A percentile compares a stretch with the other conserved stretches of the same genome.
Conservation (phyloP, 30 jellyfish, hydroid and myxozoan species). For the Aurelia sp. region DNA sequence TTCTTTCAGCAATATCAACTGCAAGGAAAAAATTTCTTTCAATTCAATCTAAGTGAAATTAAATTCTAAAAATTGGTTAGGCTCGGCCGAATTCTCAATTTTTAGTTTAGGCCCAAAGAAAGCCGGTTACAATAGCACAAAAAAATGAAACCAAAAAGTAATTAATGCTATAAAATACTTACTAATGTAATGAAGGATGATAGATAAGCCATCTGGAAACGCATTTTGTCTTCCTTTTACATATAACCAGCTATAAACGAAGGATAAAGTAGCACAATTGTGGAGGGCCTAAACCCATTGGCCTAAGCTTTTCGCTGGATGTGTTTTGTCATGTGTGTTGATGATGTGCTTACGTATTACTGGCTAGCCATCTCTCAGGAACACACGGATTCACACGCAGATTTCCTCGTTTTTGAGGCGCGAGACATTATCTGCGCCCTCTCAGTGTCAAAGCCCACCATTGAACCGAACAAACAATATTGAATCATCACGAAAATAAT, state of each 20-base stretch:
- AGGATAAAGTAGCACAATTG: not conserved
- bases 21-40: not conserved
- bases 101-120: no score
- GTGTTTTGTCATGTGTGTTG: constrained; percentile 31
- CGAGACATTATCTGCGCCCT: not conserved
- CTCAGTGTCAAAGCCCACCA: not conserved
- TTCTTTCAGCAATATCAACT: constrained; percentile 1
- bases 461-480: no score
- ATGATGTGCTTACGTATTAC: constrained; percentile 68
- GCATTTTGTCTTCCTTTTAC: constrained; percentile 3
- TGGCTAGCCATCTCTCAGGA: constrained; percentile 41
- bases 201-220: not conserved
- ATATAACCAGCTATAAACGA: not conserved
- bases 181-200: constrained; percentile 14
- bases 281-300: constrained; percentile 35
- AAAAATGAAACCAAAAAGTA: not conserved
- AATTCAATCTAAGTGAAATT: no score
- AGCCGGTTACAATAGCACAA: not conserved
- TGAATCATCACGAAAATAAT: no score
- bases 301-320: not conserved
- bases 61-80: no score
- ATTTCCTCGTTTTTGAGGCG: not conserved
- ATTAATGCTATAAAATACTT: not conserved
- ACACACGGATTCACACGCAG: not conserved
- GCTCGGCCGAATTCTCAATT: no score